Percentiles rank a stretch among this genome's conserved stretches.
phyloP scores from a whole-genome alignment of 2,888 invertebrate genomes.

The Plemyria rubiginata region DNA sequence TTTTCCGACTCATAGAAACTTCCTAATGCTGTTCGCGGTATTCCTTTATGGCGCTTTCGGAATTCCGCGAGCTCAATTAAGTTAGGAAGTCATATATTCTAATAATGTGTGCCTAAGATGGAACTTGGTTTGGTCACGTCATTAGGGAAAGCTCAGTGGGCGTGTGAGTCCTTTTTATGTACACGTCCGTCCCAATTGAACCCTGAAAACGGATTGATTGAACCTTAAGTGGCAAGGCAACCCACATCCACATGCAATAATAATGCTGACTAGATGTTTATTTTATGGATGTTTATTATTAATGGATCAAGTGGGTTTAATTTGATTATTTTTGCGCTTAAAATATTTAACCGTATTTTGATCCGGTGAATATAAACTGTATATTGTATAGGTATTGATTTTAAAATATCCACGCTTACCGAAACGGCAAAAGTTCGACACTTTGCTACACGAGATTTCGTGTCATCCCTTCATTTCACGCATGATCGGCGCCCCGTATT shows the following conservation, averaged over 20 bases:
- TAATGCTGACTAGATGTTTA: no score
- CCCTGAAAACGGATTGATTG: background rate
- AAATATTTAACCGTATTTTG: background rate
- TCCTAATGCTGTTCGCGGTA: slow-evolving; percentile 44
- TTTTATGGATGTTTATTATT: no score
- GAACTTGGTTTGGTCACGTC: slow-evolving; percentile 36
- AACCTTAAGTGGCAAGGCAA: no score
- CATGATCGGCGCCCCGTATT: slow-evolving; percentile 64
- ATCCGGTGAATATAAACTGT: slow-evolving; percentile 1
- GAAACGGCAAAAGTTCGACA: slow-evolving; percentile 30
- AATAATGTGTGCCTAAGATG: slow-evolving; percentile 44
- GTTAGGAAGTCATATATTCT: slow-evolving; percentile 47
- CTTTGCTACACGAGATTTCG: slow-evolving; percentile 41
- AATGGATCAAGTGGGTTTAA: no score
- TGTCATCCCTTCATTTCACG: slow-evolving; percentile 65
- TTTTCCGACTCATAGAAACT: slow-evolving; percentile 60
- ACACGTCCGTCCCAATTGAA: slow-evolving; percentile 2
- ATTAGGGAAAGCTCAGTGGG: slow-evolving; percentile 34
- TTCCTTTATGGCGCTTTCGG: slow-evolving; percentile 40
- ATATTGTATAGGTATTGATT: background rate
- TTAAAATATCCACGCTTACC: slow-evolving; percentile 14
- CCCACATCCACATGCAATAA: no score
- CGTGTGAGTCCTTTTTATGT: slow-evolving; percentile 35
- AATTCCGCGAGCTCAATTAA: slow-evolving; percentile 46
- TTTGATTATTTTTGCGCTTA: no score